Conservation (phyloP, 2,113 vertebrate species). For the Antigone vipio region DNA sequence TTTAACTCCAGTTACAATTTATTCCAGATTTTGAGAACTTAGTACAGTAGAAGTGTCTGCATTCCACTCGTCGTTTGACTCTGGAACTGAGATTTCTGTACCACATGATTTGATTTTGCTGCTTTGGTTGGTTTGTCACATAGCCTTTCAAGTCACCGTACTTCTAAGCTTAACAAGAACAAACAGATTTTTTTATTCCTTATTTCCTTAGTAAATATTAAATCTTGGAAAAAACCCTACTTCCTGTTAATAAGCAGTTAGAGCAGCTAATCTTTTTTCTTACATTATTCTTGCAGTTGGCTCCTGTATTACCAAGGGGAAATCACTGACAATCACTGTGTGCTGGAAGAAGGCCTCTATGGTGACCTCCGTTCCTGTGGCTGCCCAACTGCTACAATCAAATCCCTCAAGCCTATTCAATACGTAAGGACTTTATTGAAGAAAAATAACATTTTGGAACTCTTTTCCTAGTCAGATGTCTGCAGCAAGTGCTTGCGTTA, state of each 20-base stretch:
- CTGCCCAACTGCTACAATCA: conserved; percentile 74
- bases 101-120: not conserved
- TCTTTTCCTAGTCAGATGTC: not conserved
- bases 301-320: conserved; percentile 80
- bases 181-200: not conserved
- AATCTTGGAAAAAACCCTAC: not conserved
- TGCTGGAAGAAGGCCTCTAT: conserved; percentile 86
- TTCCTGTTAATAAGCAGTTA: not conserved
- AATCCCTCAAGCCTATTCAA: conserved; percentile 82
- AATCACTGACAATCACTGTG: conserved; percentile 76
- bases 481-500: not conserved
- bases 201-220: not conserved
- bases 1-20: not conserved
- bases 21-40: not conserved
- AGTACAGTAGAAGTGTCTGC: not conserved
- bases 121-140: not conserved
- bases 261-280: not conserved
- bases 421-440: conserved; percentile 74
- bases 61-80: not conserved
- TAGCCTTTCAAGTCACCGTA: not conserved
- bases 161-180: not conserved
- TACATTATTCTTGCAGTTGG: conserved; percentile 77
- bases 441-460: not conserved
- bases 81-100: not conserved
- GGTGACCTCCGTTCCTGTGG: conserved; percentile 82